phyloP scores from a whole-genome alignment of 2,797 vertebrate species.

The Pseudocheirus occidentalis region DNA sequence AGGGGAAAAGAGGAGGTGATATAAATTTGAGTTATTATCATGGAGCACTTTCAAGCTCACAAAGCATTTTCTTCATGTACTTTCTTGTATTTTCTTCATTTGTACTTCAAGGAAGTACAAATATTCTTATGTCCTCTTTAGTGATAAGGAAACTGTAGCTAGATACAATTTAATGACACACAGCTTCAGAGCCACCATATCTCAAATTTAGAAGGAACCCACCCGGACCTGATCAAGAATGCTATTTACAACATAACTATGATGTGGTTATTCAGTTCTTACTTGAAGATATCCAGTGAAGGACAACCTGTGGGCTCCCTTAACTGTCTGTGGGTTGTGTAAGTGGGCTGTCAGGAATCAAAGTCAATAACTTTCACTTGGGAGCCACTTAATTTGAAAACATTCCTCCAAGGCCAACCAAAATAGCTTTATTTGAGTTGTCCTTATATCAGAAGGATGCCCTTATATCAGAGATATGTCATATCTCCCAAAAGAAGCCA shows the following conservation, averaged over 20 bases:
- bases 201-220: not conserved
- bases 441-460: not conserved
- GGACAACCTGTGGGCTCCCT: not conserved
- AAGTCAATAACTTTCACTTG: not conserved
- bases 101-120: too few species aligned
- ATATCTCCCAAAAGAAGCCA: not conserved
- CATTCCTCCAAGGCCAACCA: not conserved
- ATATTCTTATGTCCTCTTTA: not conserved
- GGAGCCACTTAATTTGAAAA: not conserved
- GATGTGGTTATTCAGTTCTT: not conserved
- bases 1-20: not conserved
- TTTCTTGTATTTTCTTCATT: too few species aligned
- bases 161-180: not conserved
- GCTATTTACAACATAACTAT: not conserved
- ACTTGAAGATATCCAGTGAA: not conserved
- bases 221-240: not conserved
- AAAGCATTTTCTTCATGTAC: not conserved
- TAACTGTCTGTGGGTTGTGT: not conserved
- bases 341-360: not conserved
- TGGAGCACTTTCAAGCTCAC: not conserved
- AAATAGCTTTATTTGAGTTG: not conserved
- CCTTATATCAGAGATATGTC: not conserved
- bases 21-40: not conserved
- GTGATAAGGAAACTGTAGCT: not conserved
- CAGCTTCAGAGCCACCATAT: not conserved